A percentile compares a stretch with the other conserved stretches of the same genome.
Evolutionary conservation across 2,888 invertebrate species (phyloP).

Genomic region (Conistra vaccinii): DNA sequence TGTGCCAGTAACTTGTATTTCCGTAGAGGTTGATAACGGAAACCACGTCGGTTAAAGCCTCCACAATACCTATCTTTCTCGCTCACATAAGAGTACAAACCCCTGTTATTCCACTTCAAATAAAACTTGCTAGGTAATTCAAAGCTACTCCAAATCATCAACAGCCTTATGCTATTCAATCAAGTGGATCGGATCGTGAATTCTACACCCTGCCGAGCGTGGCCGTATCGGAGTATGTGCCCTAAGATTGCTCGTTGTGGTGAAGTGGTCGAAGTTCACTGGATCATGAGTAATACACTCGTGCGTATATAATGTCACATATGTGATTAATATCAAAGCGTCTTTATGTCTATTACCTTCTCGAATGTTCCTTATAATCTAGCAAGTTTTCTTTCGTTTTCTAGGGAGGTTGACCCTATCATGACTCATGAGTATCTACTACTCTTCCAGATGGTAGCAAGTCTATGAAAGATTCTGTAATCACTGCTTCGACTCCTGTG

Average conservation of each 20-base stretch:
- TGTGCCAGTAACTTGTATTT: not conserved
- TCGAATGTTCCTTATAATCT: not conserved
- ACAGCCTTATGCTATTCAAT: slow-evolving; percentile 20
- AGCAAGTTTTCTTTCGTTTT: slow-evolving; percentile 48
- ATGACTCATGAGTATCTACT: slow-evolving; percentile 82
- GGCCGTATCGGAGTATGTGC: slow-evolving; percentile 4
- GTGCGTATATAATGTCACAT: slow-evolving; percentile 2
- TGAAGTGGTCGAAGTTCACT: slow-evolving; percentile 30
- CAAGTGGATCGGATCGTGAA: slow-evolving; percentile 53
- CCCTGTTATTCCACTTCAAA: slow-evolving; percentile 22
- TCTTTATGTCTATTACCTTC: not conserved
- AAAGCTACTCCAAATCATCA: slow-evolving; percentile 26
- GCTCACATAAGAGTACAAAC: not conserved
- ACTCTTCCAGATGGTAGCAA: slow-evolving; percentile 82
- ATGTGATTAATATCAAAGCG: slow-evolving; percentile 27
- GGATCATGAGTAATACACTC: slow-evolving; percentile 27
- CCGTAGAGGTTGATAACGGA: not conserved
- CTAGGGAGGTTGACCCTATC: slow-evolving; percentile 81
- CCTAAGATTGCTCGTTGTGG: slow-evolving; percentile 39
- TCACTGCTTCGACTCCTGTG: slow-evolving; percentile 79
- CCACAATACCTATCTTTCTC: not conserved
- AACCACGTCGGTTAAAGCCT: not conserved
- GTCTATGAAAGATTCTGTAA: slow-evolving; percentile 81
- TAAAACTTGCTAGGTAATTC: slow-evolving; percentile 22
- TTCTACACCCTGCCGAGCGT: slow-evolving; percentile 43